Evolutionary conservation across 2,888 invertebrate species (phyloP), one percentile per base, ranked within the genome.

Genomic region (Parapristionchus giblindavisi): DNA sequence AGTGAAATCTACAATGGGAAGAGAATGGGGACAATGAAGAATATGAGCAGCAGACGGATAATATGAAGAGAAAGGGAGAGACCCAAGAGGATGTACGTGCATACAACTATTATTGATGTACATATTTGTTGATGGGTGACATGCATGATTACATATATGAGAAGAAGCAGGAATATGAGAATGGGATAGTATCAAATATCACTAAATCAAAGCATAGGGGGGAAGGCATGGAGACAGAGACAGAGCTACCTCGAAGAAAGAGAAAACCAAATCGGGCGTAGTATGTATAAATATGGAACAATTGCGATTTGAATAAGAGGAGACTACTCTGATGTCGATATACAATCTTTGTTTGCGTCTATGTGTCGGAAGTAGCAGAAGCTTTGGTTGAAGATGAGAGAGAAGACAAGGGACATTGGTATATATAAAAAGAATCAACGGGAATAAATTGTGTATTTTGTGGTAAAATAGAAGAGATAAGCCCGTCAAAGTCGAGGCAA

Each of bases 391-490:
- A 36, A 34, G 36, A 34, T 34, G 6, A 54, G 54, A 54, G 6
- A 54, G 36, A 34, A 34, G 34, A 52, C 68, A 52, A 52, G 68
- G 34, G 38, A 14, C n/a, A n/a, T n/a, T n/a, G n/a, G n/a, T n/a
- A n/a, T n/a, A n/a, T n/a, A n/a, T n/a, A n/a, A n/a, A n/a, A n/a
- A n/a, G n/a, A n/a, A n/a, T n/a, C n/a, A n/a, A n/a, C n/a, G n/a
- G n/a, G n/a, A n/a, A n/a, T n/a, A n/a, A n/a, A n/a, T n/a, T n/a
- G n/a, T n/a, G n/a, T n/a, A n/a, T n/a, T n/a, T n/a, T n/a, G n/a
- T 17, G 66, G 17, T 29, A 40, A 48, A 36, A 34, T 32, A 36
- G 24, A 32, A 52, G 68, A 36, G n/a, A 38, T 11, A 48, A 48
- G 48, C 48, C 21, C 48, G 21, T 48, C 21, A 48, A 48, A 48